Percentiles rank a stretch among this genome's conserved stretches.
Conservation (phyloP, 1,140 invertebrate species). For the Cephus cinctus region DNA sequence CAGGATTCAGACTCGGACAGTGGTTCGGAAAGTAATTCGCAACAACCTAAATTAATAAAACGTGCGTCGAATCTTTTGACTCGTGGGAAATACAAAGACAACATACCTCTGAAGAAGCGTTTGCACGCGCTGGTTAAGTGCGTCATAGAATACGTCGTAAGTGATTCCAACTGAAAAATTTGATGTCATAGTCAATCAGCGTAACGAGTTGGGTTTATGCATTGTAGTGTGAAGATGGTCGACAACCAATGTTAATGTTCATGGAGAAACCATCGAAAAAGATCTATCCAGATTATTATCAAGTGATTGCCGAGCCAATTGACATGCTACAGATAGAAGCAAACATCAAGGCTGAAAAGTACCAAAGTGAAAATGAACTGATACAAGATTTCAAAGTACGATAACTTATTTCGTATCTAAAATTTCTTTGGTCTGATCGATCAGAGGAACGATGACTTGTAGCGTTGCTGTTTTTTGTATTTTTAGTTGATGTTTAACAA, state of each 20-base stretch:
- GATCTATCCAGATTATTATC: conserved; percentile 94
- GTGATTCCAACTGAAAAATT: conserved; percentile 36
- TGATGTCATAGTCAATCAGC: no score
- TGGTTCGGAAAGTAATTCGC: conserved; percentile 51
- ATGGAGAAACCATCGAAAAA: conserved; percentile 97
- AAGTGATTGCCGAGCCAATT: conserved; percentile 90
- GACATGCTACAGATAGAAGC: conserved; percentile 92
- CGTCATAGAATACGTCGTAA: conserved; percentile 74
- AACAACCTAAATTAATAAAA: conserved; percentile 53
- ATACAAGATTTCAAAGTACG: conserved; percentile 68
- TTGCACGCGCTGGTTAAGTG: conserved; percentile 74
- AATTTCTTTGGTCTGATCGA: background rate
- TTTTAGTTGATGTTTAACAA: conserved; percentile 92
- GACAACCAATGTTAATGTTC: conserved; percentile 87
- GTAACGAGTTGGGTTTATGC: no score
- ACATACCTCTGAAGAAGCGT: conserved; percentile 71
- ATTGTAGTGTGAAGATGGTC: conserved; percentile 71
- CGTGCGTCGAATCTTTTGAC: conserved; percentile 56
- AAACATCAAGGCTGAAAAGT: conserved; percentile 79
- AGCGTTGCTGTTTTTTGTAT: conserved; percentile 25
- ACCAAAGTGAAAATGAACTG: conserved; percentile 65
- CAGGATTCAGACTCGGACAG: conserved; percentile 63
- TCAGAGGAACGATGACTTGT: background rate
- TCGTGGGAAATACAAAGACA: conserved; percentile 60
- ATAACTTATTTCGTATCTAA: conserved; percentile 5